Evolutionary conservation across 2,888 invertebrate species (phyloP).

Genomic region (Cephus pygmeus): DNA sequence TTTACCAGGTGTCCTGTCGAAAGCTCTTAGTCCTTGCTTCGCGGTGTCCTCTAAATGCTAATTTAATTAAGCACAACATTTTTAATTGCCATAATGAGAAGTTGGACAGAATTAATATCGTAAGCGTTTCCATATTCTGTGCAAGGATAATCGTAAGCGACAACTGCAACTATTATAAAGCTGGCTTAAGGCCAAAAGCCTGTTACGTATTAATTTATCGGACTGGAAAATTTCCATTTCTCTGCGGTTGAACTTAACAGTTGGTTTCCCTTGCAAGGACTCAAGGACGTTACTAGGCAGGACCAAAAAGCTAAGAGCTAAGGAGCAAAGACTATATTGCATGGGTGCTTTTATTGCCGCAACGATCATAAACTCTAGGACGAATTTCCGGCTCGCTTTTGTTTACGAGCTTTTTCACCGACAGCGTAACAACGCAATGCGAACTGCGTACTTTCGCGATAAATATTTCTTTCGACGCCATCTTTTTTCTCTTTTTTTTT

Average conservation of each 20-base stretch:
- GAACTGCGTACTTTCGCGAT: background rate
- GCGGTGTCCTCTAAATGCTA: background rate
- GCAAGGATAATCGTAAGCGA: background rate
- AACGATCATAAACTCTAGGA: background rate
- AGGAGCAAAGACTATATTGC: background rate
- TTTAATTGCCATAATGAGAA: background rate
- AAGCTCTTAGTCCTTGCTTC: background rate
- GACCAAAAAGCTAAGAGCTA: background rate
- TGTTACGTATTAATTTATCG: slow-evolving; percentile 39
- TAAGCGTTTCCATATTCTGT: background rate
- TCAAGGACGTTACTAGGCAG: slow-evolving; percentile 6
- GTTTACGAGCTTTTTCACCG: background rate
- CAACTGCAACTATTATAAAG: slow-evolving; percentile 12
- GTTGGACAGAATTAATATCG: background rate
- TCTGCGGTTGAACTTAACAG: slow-evolving; percentile 21
- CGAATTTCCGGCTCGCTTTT: background rate
- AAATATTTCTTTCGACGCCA: background rate
- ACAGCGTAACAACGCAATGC: background rate
- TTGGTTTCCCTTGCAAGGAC: background rate
- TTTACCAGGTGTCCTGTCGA: background rate
- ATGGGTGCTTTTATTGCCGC: background rate
- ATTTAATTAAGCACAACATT: background rate
- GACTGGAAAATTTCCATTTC: slow-evolving; percentile 30
- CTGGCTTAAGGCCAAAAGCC: slow-evolving; percentile 39
- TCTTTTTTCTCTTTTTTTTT: background rate